Evolutionary conservation across 2,797 vertebrate species (phyloP).

Genomic region (Xiphophorus birchmanni): DNA sequence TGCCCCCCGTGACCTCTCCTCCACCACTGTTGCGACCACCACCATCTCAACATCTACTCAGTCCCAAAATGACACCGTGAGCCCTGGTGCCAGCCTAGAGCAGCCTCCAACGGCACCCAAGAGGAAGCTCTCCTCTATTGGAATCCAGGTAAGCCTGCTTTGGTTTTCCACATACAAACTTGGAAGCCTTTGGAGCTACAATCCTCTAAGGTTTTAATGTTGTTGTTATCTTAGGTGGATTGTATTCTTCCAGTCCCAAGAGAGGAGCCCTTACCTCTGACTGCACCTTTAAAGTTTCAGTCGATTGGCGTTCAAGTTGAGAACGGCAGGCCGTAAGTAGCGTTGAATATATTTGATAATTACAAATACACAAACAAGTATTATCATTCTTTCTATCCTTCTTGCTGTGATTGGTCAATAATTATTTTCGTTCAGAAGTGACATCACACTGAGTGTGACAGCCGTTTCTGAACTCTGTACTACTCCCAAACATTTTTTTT

Average conservation of each 20-base stretch:
- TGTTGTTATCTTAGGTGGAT: conserved; percentile 86
- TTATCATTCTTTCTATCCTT: background rate
- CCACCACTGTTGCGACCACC: conserved; percentile 50
- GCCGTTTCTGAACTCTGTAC: background rate
- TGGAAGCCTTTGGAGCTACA: background rate
- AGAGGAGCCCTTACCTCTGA: conserved; percentile 86
- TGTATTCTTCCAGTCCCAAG: conserved; percentile 88
- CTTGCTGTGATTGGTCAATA: background rate
- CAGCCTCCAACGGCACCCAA: conserved; percentile 85
- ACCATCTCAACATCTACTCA: conserved; percentile 76
- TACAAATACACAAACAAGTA: background rate
- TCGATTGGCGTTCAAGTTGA: conserved; percentile 98
- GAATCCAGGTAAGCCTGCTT: conserved; percentile 87
- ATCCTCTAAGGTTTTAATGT: conserved; percentile 7
- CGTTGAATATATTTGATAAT: background rate
- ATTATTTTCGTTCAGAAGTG: background rate
- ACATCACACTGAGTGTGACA: background rate
- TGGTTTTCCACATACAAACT: background rate
- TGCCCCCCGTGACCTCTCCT: conserved; percentile 70
- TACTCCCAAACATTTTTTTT: background rate
- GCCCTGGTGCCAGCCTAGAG: conserved; percentile 78
- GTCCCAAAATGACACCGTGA: conserved; percentile 89
- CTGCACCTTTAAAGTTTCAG: conserved; percentile 88
- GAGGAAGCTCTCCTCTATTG: conserved; percentile 94
- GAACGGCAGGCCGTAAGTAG: conserved; percentile 96